A percentile compares a stretch with the other conserved stretches of the same genome.
These are phyloP conservation scores for Poecile montanus DNA, from an alignment of 2,797 vertebrate genomes.

Conservation along the genomic window DNA sequence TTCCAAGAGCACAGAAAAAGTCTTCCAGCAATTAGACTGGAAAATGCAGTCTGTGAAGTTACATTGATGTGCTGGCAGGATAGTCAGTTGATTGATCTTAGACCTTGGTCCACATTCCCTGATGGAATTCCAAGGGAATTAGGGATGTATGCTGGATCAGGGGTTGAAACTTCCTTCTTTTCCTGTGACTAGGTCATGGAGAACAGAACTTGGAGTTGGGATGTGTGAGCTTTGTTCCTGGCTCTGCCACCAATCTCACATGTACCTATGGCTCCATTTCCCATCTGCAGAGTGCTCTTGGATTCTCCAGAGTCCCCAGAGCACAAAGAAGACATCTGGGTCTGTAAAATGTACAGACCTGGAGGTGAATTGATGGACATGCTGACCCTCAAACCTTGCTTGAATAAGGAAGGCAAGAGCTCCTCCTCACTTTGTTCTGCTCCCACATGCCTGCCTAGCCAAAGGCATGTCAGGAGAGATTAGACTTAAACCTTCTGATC, in stretches of 20 bases:
- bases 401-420: background rate
- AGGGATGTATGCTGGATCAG: background rate
- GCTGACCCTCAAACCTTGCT: background rate
- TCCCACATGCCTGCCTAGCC: background rate
- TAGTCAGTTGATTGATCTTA: background rate
- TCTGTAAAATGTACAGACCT: background rate
- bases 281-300: background rate
- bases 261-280: background rate
- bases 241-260: background rate
- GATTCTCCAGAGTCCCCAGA: background rate
- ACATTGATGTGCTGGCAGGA: background rate
- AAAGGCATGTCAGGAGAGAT: slow-evolving; percentile 38
- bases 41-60: background rate
- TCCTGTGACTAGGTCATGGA: background rate
- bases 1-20: background rate
- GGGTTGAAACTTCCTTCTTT: background rate
- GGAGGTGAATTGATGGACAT: background rate
- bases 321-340: background rate
- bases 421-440: background rate
- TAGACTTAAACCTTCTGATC: slow-evolving; percentile 24
- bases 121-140: background rate
- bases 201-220: background rate
- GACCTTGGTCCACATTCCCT: background rate
- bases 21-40: background rate
- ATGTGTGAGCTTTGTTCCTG: background rate